phyloP scores from a whole-genome alignment of 30 jellyfish, hydroid and myxozoan species.

The Hydra vulgaris region DNA sequence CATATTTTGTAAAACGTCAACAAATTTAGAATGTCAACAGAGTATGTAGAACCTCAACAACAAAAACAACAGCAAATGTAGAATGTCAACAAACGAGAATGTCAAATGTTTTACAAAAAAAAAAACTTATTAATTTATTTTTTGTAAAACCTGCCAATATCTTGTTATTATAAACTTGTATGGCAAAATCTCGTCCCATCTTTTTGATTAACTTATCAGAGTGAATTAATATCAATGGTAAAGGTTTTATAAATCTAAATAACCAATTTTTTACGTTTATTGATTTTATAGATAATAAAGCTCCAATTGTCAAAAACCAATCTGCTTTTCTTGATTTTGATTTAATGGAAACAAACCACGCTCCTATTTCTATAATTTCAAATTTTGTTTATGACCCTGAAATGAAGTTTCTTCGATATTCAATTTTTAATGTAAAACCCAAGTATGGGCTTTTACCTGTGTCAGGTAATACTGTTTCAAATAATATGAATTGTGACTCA shows the following conservation, averaged over 20 bases:
- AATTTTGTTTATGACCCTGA: not conserved
- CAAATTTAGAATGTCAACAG: too few relatives aligned
- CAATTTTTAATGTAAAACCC: not conserved
- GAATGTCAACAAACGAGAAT: too few relatives aligned
- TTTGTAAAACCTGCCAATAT: too few relatives aligned
- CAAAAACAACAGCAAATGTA: too few relatives aligned
- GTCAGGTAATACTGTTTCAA: not conserved
- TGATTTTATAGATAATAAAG: not conserved
- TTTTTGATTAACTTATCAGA: not conserved
- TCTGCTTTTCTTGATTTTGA: not conserved
- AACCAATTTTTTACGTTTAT: too few relatives aligned
- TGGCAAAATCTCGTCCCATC: too few relatives aligned
- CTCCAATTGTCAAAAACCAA: not conserved
- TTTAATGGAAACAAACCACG: not conserved
- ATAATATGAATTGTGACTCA: not conserved
- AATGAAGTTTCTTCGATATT: not conserved
- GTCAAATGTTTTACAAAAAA: too few relatives aligned
- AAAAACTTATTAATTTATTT: too few relatives aligned
- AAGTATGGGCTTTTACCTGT: too few relatives aligned
- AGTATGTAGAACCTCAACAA: too few relatives aligned
- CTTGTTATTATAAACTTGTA: too few relatives aligned
- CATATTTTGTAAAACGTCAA: too few relatives aligned
- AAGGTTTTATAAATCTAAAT: not conserved
- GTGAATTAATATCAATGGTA: not conserved
- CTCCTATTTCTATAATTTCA: not conserved